Conservation (phyloP, 2,888 invertebrate species). For the Lepidochitona cinerea region DNA sequence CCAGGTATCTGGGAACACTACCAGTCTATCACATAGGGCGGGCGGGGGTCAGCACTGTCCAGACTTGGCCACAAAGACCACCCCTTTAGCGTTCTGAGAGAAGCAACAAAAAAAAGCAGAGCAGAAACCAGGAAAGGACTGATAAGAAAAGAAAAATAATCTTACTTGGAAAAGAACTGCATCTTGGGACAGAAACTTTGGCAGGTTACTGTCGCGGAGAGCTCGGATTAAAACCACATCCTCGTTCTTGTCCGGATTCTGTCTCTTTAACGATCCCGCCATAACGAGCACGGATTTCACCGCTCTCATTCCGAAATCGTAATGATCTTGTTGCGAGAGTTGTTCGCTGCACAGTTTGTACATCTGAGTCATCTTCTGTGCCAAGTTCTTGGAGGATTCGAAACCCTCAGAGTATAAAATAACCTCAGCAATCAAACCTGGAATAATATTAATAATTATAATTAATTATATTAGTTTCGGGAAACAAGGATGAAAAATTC, state of each 20-base stretch:
- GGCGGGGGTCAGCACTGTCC: no score
- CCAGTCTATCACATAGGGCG: no score
- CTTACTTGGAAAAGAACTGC: conserved; percentile 82
- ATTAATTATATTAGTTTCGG: no score
- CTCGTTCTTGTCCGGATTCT: conserved; percentile 87
- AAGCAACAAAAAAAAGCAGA: no score
- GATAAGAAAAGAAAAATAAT: no score
- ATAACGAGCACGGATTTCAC: conserved; percentile 83
- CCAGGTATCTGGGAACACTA: no score
- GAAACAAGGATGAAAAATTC: no score
- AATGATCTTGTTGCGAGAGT: conserved; percentile 90
- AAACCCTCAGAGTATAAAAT: conserved; percentile 95
- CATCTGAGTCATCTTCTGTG: conserved; percentile 93
- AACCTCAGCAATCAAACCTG: conserved; percentile 82
- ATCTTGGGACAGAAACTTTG: conserved; percentile 90
- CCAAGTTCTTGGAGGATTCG: conserved; percentile 87
- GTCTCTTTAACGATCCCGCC: conserved; percentile 90
- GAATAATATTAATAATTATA: no score
- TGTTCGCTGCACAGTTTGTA: conserved; percentile 93
- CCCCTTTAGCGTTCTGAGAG: no score
- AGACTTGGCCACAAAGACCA: no score
- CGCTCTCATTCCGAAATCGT: conserved; percentile 86
- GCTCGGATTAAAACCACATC: conserved; percentile 85
- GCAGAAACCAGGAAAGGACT: no score
- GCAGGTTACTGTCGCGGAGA: conserved; percentile 89